Evolutionary conservation across 2,888 invertebrate species (phyloP), one percentile per base, ranked within the genome.

Genomic region (Holacanthella duospinosa): DNA sequence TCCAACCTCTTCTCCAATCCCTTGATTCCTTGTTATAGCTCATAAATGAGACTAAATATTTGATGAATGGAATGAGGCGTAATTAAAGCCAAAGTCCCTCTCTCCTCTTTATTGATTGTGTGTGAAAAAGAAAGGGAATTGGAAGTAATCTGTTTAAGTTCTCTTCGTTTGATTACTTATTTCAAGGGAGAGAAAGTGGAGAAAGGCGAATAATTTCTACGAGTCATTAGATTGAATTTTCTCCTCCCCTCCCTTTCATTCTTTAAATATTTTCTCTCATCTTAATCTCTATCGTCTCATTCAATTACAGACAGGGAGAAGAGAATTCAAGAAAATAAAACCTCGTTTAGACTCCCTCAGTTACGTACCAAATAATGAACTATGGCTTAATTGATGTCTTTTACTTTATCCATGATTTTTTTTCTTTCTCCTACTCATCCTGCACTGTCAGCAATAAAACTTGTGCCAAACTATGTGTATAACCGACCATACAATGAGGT

Each of bases 291-390:
- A 9, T 21, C 48, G 48, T 48, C 48, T 48, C 48, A 48, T 48
- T 48, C 66, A 68, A 70, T 67, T 70, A 67, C 59, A 55, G 29
- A 53, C 29, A 59, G 60, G 48, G 56, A 59, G 48, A 21, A 48
- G 48, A 21, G 48, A 36, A 36, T 36, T 36, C 16, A 21, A 48
- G 12, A 21, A 48, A 48, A 48, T 48, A 48, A 48, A 36, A 16
- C 36, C 9, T 36, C 36, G 48, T 48, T 48, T 48, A n/a, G n/a
- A 21, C 48, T 48, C 48, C 48, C 21, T n/a, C 19, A 48, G 4
- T 65, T 57, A 65, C 67, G 67, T 65, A 69, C 66, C 67, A 64
- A 69, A 69, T 69, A 67, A 67, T 61, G 67, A 69, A 66, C 62
- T 59, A 64, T 60, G 58, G 53, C 61, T 69, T 66, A 67, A 66